These are phyloP conservation scores for Solea solea DNA, from an alignment of 2,113 vertebrate genomes.

Conservation along the genomic window DNA sequence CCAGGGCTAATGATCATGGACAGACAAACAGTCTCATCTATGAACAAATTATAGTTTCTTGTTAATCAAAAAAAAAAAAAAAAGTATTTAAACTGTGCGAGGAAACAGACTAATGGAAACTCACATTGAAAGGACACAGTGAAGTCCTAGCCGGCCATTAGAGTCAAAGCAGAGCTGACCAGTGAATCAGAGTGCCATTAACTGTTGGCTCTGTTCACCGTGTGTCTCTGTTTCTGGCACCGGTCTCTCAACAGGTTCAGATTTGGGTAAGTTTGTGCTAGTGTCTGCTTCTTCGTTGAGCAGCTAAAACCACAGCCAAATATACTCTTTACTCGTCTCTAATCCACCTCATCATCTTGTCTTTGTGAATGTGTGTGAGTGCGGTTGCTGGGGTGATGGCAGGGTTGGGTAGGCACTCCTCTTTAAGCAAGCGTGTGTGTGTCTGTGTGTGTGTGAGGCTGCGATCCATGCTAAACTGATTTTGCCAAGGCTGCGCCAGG, in stretches of 20 bases:
- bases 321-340: conserved; percentile 60
- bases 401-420: conserved; percentile 77
- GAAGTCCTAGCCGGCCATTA: not conserved
- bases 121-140: not conserved
- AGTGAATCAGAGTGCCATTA: not conserved
- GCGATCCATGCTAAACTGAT: conserved; percentile 99
- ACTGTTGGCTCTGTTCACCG: not conserved
- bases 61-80: not conserved
- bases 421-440: conserved; percentile 65
- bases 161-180: not conserved
- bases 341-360: conserved; percentile 66
- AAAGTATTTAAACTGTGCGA: not conserved
- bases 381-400: conserved; percentile 81
- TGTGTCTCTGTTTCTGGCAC: conserved; percentile 16
- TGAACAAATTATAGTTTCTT: not conserved
- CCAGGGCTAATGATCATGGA: not conserved
- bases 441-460: conserved; percentile 67
- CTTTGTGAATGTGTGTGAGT: conserved; percentile 71
- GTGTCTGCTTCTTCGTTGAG: conserved; percentile 51
- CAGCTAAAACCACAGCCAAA: conserved; percentile 62
- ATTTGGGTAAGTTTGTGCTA: conserved; percentile 53
- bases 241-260: conserved; percentile 38
- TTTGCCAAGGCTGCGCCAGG: conserved; percentile 92
- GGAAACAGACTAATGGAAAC: not conserved
- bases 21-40: not conserved